Evolutionary conservation across 2,797 vertebrate genomes (phyloP).

Genomic region (Cossypha niveicapilla): DNA sequence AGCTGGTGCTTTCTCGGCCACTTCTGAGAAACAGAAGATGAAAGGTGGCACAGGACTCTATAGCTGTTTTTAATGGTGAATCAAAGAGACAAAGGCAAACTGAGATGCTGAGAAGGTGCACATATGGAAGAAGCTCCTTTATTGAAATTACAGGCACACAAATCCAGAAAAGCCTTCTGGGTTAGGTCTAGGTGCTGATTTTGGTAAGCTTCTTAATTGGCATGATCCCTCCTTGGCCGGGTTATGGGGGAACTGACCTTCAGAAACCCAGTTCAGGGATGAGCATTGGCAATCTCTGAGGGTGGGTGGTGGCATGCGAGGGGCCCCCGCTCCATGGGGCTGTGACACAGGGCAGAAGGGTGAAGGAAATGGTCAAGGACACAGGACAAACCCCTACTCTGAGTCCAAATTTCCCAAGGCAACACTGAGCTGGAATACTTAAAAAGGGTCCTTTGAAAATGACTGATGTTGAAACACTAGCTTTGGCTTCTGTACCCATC

Average conservation of each 20-base stretch:
- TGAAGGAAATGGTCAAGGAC: background rate
- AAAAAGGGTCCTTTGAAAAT: background rate
- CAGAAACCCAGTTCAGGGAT: background rate
- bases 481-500: background rate
- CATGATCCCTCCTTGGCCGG: constrained; percentile 38
- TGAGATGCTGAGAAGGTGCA: background rate
- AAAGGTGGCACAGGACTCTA: background rate
- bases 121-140: constrained; percentile 59
- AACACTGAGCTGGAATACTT: fast-evolving
- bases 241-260: constrained; percentile 41
- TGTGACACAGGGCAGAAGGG: background rate
- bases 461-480: background rate
- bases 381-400: background rate
- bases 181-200: constrained; percentile 39
- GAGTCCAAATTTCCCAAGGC: background rate
- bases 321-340: fast-evolving
- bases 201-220: constrained; percentile 46
- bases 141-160: constrained; percentile 57
- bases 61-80: background rate
- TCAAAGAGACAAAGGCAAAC: background rate
- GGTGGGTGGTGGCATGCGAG: background rate
- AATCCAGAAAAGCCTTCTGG: constrained; percentile 41
- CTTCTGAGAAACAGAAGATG: background rate
- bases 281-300: background rate
- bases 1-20: background rate